Evolutionary conservation across 2,113 vertebrate species (phyloP).

Genomic region (Pan paniscus): DNA sequence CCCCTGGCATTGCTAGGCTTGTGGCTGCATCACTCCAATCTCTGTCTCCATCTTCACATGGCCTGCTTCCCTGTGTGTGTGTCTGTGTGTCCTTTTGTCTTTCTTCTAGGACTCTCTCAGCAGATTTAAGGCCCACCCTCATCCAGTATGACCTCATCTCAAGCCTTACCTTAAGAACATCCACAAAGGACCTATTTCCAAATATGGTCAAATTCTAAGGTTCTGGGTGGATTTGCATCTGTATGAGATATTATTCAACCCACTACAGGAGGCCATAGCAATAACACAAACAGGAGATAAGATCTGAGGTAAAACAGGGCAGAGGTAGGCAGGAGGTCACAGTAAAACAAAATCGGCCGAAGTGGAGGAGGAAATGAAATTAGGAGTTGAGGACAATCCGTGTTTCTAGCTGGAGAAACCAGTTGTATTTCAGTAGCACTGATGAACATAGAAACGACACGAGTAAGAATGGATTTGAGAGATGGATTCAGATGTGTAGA

Average conservation of each 20-base stretch:
- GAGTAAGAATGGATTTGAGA: background rate
- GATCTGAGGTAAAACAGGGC: background rate
- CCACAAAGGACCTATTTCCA: background rate
- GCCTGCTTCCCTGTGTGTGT: background rate
- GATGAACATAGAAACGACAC: background rate
- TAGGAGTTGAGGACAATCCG: background rate
- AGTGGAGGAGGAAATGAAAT: background rate
- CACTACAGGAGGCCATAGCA: background rate
- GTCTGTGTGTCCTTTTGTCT: background rate
- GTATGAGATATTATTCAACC: background rate
- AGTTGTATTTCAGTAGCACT: background rate
- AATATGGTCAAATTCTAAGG: background rate
- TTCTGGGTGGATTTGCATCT: background rate
- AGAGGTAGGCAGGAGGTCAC: background rate
- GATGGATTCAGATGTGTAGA: background rate
- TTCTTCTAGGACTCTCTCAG: background rate
- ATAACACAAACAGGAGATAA: background rate
- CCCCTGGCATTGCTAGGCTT: background rate
- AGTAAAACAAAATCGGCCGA: background rate
- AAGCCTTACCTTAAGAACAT: background rate
- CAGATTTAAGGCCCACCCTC: background rate
- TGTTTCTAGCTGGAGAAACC: background rate
- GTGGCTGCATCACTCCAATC: background rate
- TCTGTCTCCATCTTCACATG: background rate
- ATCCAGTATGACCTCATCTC: background rate